Percentiles rank a stretch among this genome's conserved stretches.
Conservation (phyloP, 2,113 vertebrate genomes). For the Eulacestoma nigropectus region DNA sequence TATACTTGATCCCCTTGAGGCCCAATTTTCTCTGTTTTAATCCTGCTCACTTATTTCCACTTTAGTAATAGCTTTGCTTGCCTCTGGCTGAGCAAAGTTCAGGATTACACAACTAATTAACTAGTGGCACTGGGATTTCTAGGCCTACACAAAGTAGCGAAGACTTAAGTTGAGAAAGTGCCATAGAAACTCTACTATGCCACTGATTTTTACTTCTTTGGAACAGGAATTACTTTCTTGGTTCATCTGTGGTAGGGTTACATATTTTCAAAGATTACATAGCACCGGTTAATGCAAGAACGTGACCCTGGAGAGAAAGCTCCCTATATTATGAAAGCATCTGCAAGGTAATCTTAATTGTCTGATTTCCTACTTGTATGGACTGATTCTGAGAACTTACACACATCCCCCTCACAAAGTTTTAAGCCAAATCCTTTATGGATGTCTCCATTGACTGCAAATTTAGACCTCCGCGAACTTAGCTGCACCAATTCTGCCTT, state of each 20-base stretch:
- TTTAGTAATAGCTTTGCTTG: slow-evolving; percentile 26
- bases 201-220: background rate
- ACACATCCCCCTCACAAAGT: rapidly evolving
- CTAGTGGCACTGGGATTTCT: background rate
- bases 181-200: background rate
- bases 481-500: background rate
- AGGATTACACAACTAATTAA: slow-evolving; percentile 28
- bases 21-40: background rate
- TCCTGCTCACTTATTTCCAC: background rate
- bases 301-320: background rate
- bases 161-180: background rate
- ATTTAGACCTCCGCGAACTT: background rate
- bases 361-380: background rate
- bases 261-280: background rate
- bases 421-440: background rate
- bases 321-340: background rate
- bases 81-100: slow-evolving; percentile 1
- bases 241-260: background rate
- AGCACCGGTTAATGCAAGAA: background rate
- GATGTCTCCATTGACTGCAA: background rate
- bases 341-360: background rate
- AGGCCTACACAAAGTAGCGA: background rate
- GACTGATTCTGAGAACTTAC: background rate
- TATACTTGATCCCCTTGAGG: background rate
- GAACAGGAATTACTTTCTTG: background rate